Evolutionary conservation across 2,113 vertebrate genomes (phyloP), one percentile per base, ranked within the genome.

Genomic region (Scomber japonicus): DNA sequence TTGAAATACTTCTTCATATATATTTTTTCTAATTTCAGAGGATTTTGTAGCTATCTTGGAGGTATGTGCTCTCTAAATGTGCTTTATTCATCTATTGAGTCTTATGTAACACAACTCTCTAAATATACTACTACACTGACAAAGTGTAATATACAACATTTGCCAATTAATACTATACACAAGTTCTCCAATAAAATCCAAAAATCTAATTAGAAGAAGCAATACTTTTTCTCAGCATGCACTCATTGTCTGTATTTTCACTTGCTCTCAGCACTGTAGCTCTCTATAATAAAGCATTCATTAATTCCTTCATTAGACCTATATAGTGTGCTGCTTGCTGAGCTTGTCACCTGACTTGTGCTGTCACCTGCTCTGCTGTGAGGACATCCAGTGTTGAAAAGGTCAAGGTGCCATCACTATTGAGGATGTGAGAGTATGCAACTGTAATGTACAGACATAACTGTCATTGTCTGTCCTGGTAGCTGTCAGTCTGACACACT

Each of bases 351-450:
- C 65, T 77, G 83, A 87, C 83, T 81, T 14, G 19, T 6, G 2
- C 69, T 70, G 81, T 91, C 69, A 89, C 75, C 80, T 75, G 72
- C 60, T n/a, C 85, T 16, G 64, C 82, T 54, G 67, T 68, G 73
- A 75, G 45, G 84, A 86, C 74, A 81, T 83, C 68, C 82, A 50
- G 4, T 11, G 45, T 3, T 85, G 85, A 88, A 92, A 93, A 93
- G 88, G 91, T 91, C 89, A 89, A 67, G 27, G 55, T 92, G 78
- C 49, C 78, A 83, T n/a, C 3, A 2, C 61, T 14, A 27, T 64
- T 31, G 57, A 77, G 50, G 80, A 88, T 83, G 80, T 80, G 82
- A 84, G 85, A 91, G 72, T 82, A 82, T 88, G 69, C 78, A 74
- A 71, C 81, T 68, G 67, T 82, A 84, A 91, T 78, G 78, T 73